Evolutionary conservation across 2,888 invertebrate genomes (phyloP).

Genomic region (Bruchidius siliquastri): DNA sequence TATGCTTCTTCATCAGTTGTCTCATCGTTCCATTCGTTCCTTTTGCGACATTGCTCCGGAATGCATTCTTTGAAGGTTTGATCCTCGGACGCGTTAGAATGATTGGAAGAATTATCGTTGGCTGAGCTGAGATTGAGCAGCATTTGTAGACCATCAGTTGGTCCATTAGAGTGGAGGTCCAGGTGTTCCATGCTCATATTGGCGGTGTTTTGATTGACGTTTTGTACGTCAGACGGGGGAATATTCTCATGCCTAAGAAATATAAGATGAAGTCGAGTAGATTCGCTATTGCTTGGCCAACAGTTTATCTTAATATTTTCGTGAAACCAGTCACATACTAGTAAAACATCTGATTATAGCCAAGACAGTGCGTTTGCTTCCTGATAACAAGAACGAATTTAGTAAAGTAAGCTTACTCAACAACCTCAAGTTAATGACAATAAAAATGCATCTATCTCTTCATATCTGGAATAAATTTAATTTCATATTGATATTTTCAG

Average conservation of each 20-base stretch:
- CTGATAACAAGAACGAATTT: no score
- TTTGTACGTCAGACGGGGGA: constrained; percentile 54
- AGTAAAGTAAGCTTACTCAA: no score
- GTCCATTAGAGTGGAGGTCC: constrained; percentile 4
- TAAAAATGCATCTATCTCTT: no score
- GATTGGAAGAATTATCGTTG: constrained; percentile 20
- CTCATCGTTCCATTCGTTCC: constrained; percentile 39
- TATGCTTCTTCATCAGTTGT: constrained; percentile 15
- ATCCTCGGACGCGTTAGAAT: constrained; percentile 20
- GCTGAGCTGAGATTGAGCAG: constrained; percentile 15
- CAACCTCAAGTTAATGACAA: no score
- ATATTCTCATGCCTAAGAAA: constrained; percentile 5
- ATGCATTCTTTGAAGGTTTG: constrained; percentile 24
- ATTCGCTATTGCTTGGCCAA: no score
- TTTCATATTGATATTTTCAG: no score
- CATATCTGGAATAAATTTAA: no score
- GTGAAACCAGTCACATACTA: no score
- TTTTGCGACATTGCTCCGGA: constrained; percentile 14
- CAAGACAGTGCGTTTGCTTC: no score
- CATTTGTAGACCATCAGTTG: constrained; percentile 12
- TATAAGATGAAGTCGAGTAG: not conserved
- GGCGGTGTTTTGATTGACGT: constrained; percentile 49
- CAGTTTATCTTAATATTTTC: no score
- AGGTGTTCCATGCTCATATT: constrained; percentile 5
- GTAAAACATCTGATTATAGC: no score